These are phyloP conservation scores for Agrotis exclamationis DNA, from an alignment of 2,888 invertebrate genomes.

Conservation along the genomic window DNA sequence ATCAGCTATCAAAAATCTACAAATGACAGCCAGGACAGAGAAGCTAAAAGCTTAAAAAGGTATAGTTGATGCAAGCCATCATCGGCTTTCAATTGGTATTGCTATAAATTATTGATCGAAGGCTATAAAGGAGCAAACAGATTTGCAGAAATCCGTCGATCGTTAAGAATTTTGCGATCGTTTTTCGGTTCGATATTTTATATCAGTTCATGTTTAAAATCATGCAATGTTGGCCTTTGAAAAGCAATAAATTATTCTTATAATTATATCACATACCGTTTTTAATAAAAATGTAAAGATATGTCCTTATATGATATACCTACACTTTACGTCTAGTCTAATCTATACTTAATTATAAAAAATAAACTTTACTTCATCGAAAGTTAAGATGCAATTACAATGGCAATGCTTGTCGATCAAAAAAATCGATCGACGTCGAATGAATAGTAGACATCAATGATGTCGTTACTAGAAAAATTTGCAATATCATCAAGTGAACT, in stretches of 20 bases:
- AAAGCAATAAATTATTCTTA: conserved; percentile 36
- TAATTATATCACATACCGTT: accelerated
- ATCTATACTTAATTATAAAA: conserved; percentile 22
- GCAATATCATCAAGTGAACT: background rate
- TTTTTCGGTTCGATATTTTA: background rate
- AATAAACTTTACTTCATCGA: background rate
- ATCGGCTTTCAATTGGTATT: background rate
- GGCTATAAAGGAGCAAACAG: background rate
- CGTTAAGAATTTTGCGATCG: background rate
- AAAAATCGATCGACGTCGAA: background rate
- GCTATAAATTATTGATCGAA: no score
- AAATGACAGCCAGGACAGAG: background rate
- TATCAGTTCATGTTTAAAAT: conserved; percentile 1
- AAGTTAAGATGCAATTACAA: background rate
- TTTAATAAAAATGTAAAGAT: conserved; percentile 35
- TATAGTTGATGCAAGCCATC: background rate
- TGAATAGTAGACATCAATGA: background rate
- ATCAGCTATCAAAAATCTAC: background rate
- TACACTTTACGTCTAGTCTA: conserved; percentile 56
- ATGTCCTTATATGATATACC: conserved; percentile 22
- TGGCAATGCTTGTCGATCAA: background rate
- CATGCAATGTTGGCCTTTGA: conserved; percentile 10
- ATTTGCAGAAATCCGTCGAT: background rate
- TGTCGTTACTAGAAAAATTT: background rate
- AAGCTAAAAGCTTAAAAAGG: background rate